These are phyloP conservation scores for Colius striatus DNA, from an alignment of 2,113 vertebrate genomes.

Conservation along the genomic window DNA sequence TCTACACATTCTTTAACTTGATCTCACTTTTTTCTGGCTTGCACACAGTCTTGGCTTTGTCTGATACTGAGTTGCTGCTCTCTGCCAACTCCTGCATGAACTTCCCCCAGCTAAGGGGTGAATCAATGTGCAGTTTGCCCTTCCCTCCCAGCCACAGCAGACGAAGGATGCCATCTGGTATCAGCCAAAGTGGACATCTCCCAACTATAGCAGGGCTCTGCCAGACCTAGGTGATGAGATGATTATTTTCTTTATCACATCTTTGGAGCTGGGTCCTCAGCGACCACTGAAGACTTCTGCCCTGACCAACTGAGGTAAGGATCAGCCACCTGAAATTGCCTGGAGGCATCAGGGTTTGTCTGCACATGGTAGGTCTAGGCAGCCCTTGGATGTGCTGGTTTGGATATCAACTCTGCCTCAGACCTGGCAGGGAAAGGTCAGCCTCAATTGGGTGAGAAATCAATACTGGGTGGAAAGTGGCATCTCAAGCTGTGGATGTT, in stretches of 20 bases:
- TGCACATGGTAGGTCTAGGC: not conserved
- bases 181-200: not conserved
- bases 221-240: not conserved
- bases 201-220: not conserved
- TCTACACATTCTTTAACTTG: not conserved
- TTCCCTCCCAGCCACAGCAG: not conserved
- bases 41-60: not conserved
- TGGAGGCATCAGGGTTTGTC: not conserved
- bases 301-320: fast-evolving
- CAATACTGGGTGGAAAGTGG: not conserved
- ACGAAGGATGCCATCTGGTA: not conserved
- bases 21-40: not conserved
- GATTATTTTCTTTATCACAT: not conserved
- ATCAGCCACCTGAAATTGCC: not conserved
- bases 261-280: not conserved
- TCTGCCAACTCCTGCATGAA: not conserved
- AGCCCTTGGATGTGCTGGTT: not conserved
- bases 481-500: not conserved
- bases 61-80: not conserved
- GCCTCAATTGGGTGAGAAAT: not conserved
- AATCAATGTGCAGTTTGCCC: not conserved
- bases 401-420: not conserved
- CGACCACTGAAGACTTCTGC: not conserved
- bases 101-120: not conserved
- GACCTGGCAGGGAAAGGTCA: not conserved